Evolutionary conservation across 1,140 invertebrate species (phyloP), one percentile per base, ranked within the genome.

Genomic region (Berghia stephanieae): DNA sequence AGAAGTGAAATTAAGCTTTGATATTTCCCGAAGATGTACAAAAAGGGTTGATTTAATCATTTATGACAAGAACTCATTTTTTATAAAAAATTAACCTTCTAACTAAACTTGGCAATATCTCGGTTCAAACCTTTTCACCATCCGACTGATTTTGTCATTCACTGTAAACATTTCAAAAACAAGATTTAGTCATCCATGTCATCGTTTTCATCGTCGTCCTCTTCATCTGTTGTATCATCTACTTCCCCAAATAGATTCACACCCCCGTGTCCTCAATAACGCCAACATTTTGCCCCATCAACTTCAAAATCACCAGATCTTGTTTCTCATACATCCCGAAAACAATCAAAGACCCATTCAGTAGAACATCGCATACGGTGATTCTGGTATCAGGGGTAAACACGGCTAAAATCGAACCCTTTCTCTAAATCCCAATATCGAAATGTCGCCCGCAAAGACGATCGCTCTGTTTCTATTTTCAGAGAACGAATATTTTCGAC

Each of bases 331-430:
- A 87, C 18, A 91, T 80, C 1, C 91, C 94, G 72, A 96, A 88
- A 0, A 95, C 92, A 1, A 96, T 91, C 55, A 92, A 91, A 31
- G 92, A 90, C 0, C 95, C 95, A 68, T 94, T 93, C 44, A 92
- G 90, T 8, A 93, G 91, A 24, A 96, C 91, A 84, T 95, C 93
- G 85, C 94, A 95, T 0, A 94, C 93, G 31, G 92, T 93, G 67
- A 96, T 93, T 40, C 92, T 91, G 75, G 92, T 89, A 79, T 93
- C 92, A 34, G 95, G 93, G 8, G 94, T 94, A 90, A 94, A 94
- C 18, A 95, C 93, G 36, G 94, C 93, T 81, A 96, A 90, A 40
- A 94, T 91, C 83, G 92, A 92, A 31, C 94, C 94, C 38, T 27
- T 83, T 72, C 21, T 87, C 84, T 18, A 89, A 74, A 74, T 89